Conservation (phyloP, 2,888 invertebrate species). For the Plagodis dolabraria region DNA sequence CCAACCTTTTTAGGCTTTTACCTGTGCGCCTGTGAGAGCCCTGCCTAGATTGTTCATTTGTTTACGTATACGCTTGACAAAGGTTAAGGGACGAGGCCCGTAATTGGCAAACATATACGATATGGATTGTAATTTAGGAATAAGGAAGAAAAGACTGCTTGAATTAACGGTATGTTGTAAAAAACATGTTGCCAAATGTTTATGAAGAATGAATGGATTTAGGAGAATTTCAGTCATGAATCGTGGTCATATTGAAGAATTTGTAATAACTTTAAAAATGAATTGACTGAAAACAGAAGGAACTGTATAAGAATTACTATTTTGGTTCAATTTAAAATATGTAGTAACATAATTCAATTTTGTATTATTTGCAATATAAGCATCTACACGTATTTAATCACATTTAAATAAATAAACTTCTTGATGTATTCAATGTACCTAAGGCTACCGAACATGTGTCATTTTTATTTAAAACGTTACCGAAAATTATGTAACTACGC, state of each 20-base stretch:
- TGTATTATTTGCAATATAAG: background rate
- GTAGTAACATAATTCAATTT: background rate
- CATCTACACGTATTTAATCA: background rate
- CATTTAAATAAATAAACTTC: background rate
- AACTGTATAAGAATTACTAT: background rate
- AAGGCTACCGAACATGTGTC: background rate
- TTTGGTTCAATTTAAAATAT: background rate
- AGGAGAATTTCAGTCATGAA: conserved; percentile 8
- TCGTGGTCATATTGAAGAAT: conserved; percentile 1
- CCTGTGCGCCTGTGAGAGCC: too few species aligned
- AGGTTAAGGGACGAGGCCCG: too few species aligned
- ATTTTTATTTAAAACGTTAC: background rate
- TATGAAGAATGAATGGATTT: conserved; percentile 6
- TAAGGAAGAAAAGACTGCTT: conserved; percentile 34
- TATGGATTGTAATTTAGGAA: conserved; percentile 1
- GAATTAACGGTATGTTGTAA: conserved; percentile 12
- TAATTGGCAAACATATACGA: conserved; percentile 4
- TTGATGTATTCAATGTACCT: background rate
- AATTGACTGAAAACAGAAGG: conserved; percentile 9
- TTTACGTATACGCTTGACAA: background rate
- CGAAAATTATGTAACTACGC: too few species aligned
- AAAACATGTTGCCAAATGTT: conserved; percentile 12
- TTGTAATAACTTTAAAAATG: background rate
- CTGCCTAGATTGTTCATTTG: too few species aligned
- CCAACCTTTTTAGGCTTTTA: too few species aligned